Base-by-base conservation (phyloP, 2,113 vertebrate species). In the Grammomys surdaster region DNA sequence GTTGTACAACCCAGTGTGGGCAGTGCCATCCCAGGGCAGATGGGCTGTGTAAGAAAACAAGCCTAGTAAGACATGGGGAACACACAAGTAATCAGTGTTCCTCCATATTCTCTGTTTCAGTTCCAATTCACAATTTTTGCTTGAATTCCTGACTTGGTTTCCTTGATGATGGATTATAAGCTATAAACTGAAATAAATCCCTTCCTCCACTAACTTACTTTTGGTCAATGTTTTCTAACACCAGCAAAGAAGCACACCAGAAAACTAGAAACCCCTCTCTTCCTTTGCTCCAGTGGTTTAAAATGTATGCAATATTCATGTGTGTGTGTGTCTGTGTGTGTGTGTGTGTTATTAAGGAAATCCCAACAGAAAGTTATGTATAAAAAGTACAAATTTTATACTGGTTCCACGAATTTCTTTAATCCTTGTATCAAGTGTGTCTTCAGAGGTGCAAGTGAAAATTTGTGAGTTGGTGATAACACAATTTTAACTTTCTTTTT, bases 351-450 rank as follows among this genome's bases (percentile, higher is more conserved):
- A 54, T 69, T 69, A 20, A 43, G 89, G 9, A 89, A 69, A 87
- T 65, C 81, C 9, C 19, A 36, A 90, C 5, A 40, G 56, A 90
- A 19, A 54, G 67, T 88, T 69, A 8, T 88, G 56, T 10, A 1
- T 88, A 72, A 1, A 51, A 92, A 77, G 1, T 92, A 69, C 22
- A 85, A 90, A 90, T 92, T 94, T 28, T 88, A 60, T 88, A 60
- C 26, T 3, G 72, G 31, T 43, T 65, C 3, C 7, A n/a, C 33
- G 4, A 51, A 87, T 89, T 87, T 81, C 17, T 54, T 43, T 91
- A 54, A 91, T 51, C 11, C 20, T 26, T 65, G 33, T 33, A 54
- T 84, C 31, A 48, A 91, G 8, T 91, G 36, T 65, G n/a, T 67
- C 24, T 93, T 72, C 36, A 80, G 33, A 89, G 77, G 67, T 95